A percentile compares a stretch with the other conserved stretches of the same genome.
Conservation (phyloP, 92 coral and sea anemone species). For the Palythoa heliodiscus region DNA sequence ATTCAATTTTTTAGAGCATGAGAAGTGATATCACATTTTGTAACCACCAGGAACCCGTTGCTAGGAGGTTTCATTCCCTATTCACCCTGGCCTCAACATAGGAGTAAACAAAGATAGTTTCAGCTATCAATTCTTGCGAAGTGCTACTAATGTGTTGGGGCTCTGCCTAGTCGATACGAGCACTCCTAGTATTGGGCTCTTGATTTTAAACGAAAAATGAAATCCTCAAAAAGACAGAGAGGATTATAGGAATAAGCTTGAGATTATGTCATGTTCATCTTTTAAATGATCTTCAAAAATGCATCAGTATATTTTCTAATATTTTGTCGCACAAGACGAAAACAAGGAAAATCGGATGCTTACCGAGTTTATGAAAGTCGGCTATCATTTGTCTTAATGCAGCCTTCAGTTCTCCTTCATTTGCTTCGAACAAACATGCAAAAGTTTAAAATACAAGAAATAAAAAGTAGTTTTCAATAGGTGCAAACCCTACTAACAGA, state of each 20-base stretch:
- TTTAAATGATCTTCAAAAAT: background rate
- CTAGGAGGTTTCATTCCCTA: too few species aligned
- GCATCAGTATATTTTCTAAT: background rate
- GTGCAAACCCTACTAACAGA: background rate
- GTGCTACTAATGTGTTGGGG: too few species aligned
- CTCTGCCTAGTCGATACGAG: too few species aligned
- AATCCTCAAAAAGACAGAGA: too few species aligned
- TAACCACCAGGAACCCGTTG: background rate
- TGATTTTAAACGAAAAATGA: too few species aligned
- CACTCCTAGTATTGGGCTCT: too few species aligned
- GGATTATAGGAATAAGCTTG: too few species aligned
- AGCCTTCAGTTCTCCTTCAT: slow-evolving; percentile 35
- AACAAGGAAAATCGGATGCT: background rate
- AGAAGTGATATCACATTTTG: background rate
- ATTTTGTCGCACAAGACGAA: background rate
- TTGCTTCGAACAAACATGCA: slow-evolving; percentile 5
- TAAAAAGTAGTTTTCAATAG: background rate
- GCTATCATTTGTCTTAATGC: slow-evolving; percentile 39
- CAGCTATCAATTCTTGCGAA: too few species aligned
- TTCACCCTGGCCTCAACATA: too few species aligned
- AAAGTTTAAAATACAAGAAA: background rate
- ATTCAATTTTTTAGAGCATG: background rate
- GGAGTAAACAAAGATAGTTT: too few species aligned
- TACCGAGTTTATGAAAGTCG: slow-evolving; percentile 44
- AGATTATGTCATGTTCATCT: too few species aligned